phyloP scores from a whole-genome alignment of 1,140 invertebrate species.

The Pogonomyrmex californicus region DNA sequence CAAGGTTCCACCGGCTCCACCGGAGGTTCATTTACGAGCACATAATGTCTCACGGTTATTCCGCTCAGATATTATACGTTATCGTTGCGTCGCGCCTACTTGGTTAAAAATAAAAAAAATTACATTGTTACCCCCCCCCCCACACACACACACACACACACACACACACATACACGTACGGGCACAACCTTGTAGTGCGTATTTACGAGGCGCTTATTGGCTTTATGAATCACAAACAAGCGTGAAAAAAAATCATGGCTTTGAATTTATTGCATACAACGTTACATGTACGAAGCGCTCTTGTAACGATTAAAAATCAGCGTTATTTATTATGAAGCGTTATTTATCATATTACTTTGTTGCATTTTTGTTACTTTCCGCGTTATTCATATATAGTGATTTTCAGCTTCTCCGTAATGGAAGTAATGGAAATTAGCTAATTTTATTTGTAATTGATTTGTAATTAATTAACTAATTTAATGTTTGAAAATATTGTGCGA shows the following conservation, averaged over 20 bases:
- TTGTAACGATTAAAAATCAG: constrained; percentile 58
- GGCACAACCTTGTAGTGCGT: constrained; percentile 64
- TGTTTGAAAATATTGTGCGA: neutral
- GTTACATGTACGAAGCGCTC: constrained; percentile 18
- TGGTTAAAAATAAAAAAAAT: constrained; percentile 70
- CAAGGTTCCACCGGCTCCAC: constrained; percentile 44
- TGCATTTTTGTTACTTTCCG: neutral
- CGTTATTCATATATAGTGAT: neutral
- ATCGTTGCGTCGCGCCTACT: constrained; percentile 26
- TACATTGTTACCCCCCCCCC: constrained; percentile 64
- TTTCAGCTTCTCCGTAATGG: neutral
- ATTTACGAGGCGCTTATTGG: constrained; percentile 74
- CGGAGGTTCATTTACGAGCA: constrained; percentile 62
- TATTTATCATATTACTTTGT: constrained; percentile 54
- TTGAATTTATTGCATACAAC: constrained; percentile 54
- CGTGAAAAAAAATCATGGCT: constrained; percentile 40
- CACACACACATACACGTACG: neutral
- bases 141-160: no score
- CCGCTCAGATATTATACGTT: constrained; percentile 6
- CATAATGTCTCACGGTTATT: constrained; percentile 21
- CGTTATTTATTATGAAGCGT: constrained; percentile 43
- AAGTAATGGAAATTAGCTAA: neutral
- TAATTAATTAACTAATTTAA: no score
- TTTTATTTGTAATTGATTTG: no score
- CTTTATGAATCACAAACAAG: constrained; percentile 67